Percentiles rank a stretch among this genome's conserved stretches.
Conservation (phyloP, 1,140 invertebrate species). For the Magallana ariakensis region DNA sequence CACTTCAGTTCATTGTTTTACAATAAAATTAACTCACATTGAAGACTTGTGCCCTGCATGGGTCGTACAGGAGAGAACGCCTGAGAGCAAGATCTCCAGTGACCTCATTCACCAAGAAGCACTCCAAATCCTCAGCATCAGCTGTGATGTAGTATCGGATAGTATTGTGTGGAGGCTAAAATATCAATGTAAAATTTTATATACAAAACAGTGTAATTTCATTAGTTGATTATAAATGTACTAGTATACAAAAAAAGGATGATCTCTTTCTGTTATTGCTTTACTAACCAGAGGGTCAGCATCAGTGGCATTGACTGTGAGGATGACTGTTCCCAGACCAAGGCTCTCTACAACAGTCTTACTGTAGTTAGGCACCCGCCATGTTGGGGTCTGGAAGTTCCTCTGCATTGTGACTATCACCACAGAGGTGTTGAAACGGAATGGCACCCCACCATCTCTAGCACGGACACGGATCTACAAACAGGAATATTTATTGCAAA, state of each 20-base stretch:
- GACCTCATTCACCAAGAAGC: constrained; percentile 60
- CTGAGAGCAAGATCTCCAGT: constrained; percentile 54
- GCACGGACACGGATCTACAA: constrained; percentile 78
- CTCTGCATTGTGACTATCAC: constrained; percentile 89
- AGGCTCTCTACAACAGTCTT: constrained; percentile 81
- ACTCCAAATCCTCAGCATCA: constrained; percentile 50
- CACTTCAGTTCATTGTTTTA: not conserved
- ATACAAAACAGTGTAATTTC: too few relatives aligned
- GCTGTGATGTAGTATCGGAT: constrained; percentile 49
- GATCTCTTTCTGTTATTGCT: not conserved
- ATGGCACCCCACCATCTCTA: constrained; percentile 90
- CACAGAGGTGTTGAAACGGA: constrained; percentile 89
- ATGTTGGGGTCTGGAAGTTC: constrained; percentile 61
- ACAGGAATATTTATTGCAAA: not conserved
- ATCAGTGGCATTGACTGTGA: constrained; percentile 83
- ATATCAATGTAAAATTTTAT: constrained; percentile 6
- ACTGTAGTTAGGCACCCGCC: constrained; percentile 45
- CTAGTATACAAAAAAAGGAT: too few relatives aligned
- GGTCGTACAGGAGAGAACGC: constrained; percentile 57
- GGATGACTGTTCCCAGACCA: constrained; percentile 79
- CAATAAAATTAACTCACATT: constrained; percentile 1
- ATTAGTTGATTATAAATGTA: too few relatives aligned
- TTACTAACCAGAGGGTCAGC: constrained; percentile 56
- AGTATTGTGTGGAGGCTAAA: constrained; percentile 61
- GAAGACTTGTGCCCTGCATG: constrained; percentile 33